These are phyloP conservation scores for Pao palembangensis DNA, from an alignment of 2,113 vertebrate genomes.

Conservation along the genomic window DNA sequence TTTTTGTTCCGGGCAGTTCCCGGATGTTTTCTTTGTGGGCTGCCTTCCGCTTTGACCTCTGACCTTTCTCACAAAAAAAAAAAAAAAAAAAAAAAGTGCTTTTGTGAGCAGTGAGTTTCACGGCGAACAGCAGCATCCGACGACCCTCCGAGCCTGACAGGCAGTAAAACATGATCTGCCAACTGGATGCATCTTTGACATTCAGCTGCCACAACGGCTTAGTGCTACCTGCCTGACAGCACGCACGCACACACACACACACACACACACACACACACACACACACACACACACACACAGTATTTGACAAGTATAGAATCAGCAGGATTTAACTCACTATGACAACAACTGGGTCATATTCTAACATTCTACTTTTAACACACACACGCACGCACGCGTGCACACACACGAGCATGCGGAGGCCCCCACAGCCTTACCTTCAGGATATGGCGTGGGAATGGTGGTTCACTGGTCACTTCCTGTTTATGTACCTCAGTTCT, in stretches of 20 bases:
- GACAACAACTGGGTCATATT: slow-evolving; percentile 47
- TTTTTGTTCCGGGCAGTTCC: neutral
- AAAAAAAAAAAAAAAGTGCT: slow-evolving; percentile 20
- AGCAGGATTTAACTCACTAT: slow-evolving; percentile 47
- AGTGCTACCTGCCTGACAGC: slow-evolving; percentile 12
- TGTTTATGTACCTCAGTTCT: slow-evolving; percentile 57
- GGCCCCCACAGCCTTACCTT: too few relatives aligned
- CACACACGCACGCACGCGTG: slow-evolving; percentile 3
- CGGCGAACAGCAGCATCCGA: neutral
- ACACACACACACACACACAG: slow-evolving; percentile 5
- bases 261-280: slow-evolving; percentile 14
- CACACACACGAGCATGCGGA: slow-evolving; percentile 10
- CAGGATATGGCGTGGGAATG: slow-evolving; percentile 27
- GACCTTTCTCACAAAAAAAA: slow-evolving; percentile 20
- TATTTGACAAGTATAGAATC: slow-evolving; percentile 28
- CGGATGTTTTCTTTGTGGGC: slow-evolving; percentile 5
- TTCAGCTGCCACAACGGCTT: slow-evolving; percentile 31
- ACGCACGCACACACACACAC: slow-evolving; percentile 9
- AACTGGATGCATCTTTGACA: slow-evolving; percentile 10
- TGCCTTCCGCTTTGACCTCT: slow-evolving; percentile 39
- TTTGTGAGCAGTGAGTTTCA: slow-evolving; percentile 11
- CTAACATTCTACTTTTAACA: slow-evolving; percentile 15
- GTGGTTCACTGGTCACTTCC: slow-evolving; percentile 55
- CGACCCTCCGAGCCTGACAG: slow-evolving; percentile 11
- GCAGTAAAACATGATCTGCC: slow-evolving; percentile 8